phyloP scores from a whole-genome alignment of 2,888 invertebrate species.

The Lamproptera curius region DNA sequence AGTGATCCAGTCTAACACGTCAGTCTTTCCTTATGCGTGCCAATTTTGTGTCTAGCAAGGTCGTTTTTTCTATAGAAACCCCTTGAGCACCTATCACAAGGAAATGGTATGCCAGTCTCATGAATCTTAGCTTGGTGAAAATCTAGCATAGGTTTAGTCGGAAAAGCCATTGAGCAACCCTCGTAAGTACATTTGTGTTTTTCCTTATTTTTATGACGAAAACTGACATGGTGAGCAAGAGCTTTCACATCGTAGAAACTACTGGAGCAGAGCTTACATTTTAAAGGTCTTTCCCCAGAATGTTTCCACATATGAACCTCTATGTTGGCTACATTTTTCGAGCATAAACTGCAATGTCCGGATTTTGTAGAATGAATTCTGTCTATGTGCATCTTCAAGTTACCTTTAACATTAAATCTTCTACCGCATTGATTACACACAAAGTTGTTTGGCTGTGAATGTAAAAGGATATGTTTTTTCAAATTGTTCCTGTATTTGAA shows the following conservation, averaged over 20 bases:
- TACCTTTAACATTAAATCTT: constrained; percentile 67
- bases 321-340: constrained; percentile 71
- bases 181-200: constrained; percentile 51
- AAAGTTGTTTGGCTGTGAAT: constrained; percentile 46
- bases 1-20: too few relatives aligned
- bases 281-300: constrained; percentile 65
- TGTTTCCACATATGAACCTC: constrained; percentile 76
- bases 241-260: constrained; percentile 52
- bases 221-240: constrained; percentile 58
- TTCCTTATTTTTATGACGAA: constrained; percentile 53
- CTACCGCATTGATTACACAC: constrained; percentile 59
- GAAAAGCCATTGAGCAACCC: constrained; percentile 51
- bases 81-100: constrained; percentile 56
- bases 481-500: constrained; percentile 73
- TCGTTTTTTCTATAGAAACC: constrained; percentile 67
- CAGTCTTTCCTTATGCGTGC: constrained; percentile 56
- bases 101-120: constrained; percentile 47
- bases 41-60: constrained; percentile 58
- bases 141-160: constrained; percentile 55
- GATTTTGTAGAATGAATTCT: constrained; percentile 75
- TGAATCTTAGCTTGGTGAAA: constrained; percentile 60
- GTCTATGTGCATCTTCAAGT: constrained; percentile 70
- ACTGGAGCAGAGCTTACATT: constrained; percentile 58
- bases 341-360: constrained; percentile 68
- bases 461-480: constrained; percentile 65